Percentiles rank a stretch among this genome's conserved stretches.
Evolutionary conservation across 2,888 invertebrate species (phyloP).

Genomic region (Branchinecta sandiegonensis): DNA sequence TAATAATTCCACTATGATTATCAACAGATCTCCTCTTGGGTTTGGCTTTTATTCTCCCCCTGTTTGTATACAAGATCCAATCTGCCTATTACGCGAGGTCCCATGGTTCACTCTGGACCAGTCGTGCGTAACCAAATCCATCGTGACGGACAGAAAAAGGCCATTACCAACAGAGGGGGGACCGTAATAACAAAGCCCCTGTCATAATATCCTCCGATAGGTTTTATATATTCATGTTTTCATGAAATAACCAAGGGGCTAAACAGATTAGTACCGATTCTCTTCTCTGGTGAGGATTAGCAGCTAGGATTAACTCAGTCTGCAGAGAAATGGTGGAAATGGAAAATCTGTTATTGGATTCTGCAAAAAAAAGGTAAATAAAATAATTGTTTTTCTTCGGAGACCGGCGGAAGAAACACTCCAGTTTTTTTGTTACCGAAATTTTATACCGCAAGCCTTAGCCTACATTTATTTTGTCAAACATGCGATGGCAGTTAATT

Average conservation of each 20-base stretch:
- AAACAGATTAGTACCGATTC: not conserved
- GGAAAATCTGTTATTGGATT: too few species aligned
- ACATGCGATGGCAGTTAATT: too few species aligned
- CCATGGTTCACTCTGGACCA: constrained; percentile 1
- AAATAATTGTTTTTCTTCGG: too few species aligned
- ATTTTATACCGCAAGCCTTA: too few species aligned
- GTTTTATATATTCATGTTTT: constrained; percentile 13
- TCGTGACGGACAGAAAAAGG: constrained; percentile 16
- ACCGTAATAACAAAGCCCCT: constrained; percentile 1
- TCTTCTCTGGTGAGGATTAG: too few species aligned
- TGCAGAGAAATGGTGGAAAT: too few species aligned
- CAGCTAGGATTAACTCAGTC: too few species aligned
- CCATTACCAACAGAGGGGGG: constrained; percentile 8
- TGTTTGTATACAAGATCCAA: constrained; percentile 14
- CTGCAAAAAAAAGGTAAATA: too few species aligned
- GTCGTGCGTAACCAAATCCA: constrained; percentile 15
- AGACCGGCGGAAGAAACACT: too few species aligned
- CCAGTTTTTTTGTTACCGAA: too few species aligned
- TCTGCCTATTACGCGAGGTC: not conserved
- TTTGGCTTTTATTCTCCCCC: constrained; percentile 5
- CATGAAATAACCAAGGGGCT: constrained; percentile 13
- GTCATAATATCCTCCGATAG: constrained; percentile 13
- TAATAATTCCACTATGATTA: not conserved
- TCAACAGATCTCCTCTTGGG: constrained; percentile 4
- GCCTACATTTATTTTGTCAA: too few species aligned